phyloP scores from a whole-genome alignment of 2,797 vertebrate genomes.

The Thamnophis elegans region DNA sequence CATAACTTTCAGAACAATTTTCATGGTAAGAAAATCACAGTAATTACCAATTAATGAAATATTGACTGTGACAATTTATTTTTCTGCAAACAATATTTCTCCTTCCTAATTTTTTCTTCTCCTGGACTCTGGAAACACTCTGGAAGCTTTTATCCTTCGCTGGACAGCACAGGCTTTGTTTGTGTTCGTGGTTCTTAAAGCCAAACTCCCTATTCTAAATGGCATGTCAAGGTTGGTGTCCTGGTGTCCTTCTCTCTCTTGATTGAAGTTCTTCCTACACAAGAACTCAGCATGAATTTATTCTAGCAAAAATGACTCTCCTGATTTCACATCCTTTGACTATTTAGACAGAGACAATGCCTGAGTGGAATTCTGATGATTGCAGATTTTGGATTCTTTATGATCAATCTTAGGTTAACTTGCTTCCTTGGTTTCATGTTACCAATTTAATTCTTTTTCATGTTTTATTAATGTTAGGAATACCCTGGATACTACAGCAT shows the following conservation, averaged over 20 bases:
- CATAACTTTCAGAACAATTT: not conserved
- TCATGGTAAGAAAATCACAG: not conserved
- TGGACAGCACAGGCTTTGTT: not conserved
- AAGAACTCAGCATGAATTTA: constrained; percentile 6
- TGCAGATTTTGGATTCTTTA: constrained; percentile 34
- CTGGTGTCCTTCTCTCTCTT: not conserved
- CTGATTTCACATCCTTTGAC: constrained; percentile 7
- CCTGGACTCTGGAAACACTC: not conserved
- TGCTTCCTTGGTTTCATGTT: not conserved
- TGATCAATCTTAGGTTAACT: not conserved
- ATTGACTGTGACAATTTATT: not conserved
- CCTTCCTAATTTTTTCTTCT: not conserved
- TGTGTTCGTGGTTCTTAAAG: not conserved
- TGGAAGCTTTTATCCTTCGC: not conserved
- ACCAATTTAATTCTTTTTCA: not conserved
- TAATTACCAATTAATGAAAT: too few relatives aligned
- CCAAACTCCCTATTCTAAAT: constrained; percentile 30
- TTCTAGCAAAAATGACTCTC: not conserved
- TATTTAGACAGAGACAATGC: not conserved
- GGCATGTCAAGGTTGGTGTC: not conserved
- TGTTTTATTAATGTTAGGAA: constrained; percentile 1
- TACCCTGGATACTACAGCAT: not conserved
- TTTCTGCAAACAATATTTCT: not conserved
- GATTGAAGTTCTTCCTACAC: constrained; percentile 32
- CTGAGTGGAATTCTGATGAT: constrained; percentile 6